Evolutionary conservation across 2,113 vertebrate genomes (phyloP), one percentile per base, ranked within the genome.

Genomic region (Callionymus lyra): DNA sequence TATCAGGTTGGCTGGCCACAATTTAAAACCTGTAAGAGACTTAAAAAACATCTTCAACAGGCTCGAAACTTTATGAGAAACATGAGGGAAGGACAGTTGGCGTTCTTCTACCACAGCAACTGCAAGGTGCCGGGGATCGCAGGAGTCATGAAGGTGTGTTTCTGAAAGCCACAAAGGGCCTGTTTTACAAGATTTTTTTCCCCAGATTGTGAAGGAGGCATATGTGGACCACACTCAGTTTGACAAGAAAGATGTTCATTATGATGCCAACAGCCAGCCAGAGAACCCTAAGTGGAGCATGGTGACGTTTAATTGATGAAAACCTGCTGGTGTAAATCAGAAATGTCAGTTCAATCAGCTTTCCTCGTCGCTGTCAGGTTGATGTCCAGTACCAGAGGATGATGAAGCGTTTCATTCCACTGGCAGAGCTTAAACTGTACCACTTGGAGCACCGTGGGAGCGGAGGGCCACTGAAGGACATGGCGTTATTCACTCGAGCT

Each of bases 51-150:
- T 27, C 21, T 27, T 8, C 21, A 27, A 4, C 65, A 98, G 94
- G 95, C 95, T 15, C 90, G 94, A 34, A 98, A 98, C 67, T 98
- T 94, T 59, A 87, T 98, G 80, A 87, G 85, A 61, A 84, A 88
- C 63, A 98, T 98, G 95, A 91, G 88, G 53, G 57, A 81, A 6
- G 91, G 84, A 6, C 88, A 98, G 43, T 51, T 80, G 58, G 92
- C 90, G 3, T 98, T 98, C 80, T 97, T 98, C 81, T 98, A 98
- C 74, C 95, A 98, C 76, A 98, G 95, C 52, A 98, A 98, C 85
- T 98, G 95, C 56, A 98, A 93, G 62, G 87, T 91, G 36, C 95
- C 94, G 1, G 95, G 95, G 17, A 86, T 98, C 0, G 91, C 85
- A 31, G 95, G 84, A 42, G 36, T 97, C 14, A 79, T 95, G 67